Percentiles rank a stretch among this genome's conserved stretches.
phyloP scores from a whole-genome alignment of 2,113 vertebrate species.

The Acanthisitta chloris region DNA sequence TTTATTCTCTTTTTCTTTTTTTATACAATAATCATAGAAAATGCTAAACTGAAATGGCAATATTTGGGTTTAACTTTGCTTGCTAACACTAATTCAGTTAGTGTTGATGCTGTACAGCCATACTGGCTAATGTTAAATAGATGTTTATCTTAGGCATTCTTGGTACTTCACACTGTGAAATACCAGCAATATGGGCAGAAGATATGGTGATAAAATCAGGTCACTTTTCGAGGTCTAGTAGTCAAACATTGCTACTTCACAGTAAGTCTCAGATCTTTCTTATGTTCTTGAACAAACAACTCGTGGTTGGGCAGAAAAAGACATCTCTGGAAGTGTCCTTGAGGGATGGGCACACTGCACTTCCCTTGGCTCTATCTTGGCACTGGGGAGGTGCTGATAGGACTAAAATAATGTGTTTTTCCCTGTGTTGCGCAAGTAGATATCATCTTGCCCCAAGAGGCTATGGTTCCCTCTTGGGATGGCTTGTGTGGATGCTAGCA shows the following conservation, averaged over 20 bases:
- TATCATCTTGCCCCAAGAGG: neutral
- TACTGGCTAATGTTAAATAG: neutral
- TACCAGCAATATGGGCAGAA: neutral
- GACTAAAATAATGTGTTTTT: neutral
- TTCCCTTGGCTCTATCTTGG: accelerated
- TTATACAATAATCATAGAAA: neutral
- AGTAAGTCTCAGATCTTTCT: neutral
- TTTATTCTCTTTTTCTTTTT: neutral
- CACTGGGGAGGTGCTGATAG: neutral
- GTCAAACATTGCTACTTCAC: neutral
- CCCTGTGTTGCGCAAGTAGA: neutral
- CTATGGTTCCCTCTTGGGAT: neutral
- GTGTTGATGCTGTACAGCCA: neutral
- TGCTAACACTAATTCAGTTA: neutral
- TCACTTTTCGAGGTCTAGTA: neutral
- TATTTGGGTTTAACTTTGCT: neutral
- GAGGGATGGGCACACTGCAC: accelerated
- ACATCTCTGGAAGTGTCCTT: neutral
- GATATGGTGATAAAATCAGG: neutral
- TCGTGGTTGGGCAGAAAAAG: neutral
- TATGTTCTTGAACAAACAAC: neutral
- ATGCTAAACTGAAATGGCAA: neutral
- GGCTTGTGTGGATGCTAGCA: neutral
- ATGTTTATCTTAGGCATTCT: neutral
- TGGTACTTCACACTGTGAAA: neutral